Conservation (phyloP, 2,113 vertebrate species). For the Myrmecophaga tridactyla region DNA sequence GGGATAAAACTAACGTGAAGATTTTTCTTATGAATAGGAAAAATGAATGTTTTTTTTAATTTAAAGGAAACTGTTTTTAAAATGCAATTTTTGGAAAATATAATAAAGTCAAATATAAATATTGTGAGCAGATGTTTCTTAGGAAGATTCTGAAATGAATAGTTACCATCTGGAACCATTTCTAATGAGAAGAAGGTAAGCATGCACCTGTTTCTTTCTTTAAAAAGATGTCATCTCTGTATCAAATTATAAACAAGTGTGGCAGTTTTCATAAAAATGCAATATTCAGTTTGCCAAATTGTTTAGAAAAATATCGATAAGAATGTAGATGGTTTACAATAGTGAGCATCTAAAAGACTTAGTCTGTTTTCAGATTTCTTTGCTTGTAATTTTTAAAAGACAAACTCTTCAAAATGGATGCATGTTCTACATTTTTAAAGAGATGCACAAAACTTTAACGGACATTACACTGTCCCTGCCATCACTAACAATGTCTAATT, state of each 20-base stretch:
- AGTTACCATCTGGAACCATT: conserved; percentile 69
- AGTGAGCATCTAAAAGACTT: conserved; percentile 22
- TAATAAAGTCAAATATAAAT: conserved; percentile 70
- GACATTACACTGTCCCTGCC: background rate
- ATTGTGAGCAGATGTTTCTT: conserved; percentile 68
- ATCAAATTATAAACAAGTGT: conserved; percentile 49
- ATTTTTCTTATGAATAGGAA: conserved; percentile 50
- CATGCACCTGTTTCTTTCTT: conserved; percentile 60
- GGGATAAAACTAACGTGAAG: conserved; percentile 29
- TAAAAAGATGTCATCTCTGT: conserved; percentile 61
- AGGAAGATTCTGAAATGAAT: conserved; percentile 60
- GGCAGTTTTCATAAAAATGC: conserved; percentile 58
- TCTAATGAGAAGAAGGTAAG: conserved; percentile 53
- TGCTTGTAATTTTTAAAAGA: conserved; percentile 23
- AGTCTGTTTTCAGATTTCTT: conserved; percentile 63
- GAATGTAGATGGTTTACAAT: conserved; percentile 48
- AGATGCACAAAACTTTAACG: background rate
- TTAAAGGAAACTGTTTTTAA: conserved; percentile 73
- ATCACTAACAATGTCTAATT: background rate
- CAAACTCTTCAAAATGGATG: background rate
- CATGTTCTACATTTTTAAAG: background rate
- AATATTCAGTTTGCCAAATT: conserved; percentile 59
- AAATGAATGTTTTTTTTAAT: conserved; percentile 67
- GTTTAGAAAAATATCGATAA: conserved; percentile 67
- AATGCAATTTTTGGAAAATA: conserved; percentile 62